Percentiles rank a stretch among this genome's conserved stretches.
Evolutionary conservation across 1,140 invertebrate species (phyloP).

Genomic region (Lucilia cuprina): DNA sequence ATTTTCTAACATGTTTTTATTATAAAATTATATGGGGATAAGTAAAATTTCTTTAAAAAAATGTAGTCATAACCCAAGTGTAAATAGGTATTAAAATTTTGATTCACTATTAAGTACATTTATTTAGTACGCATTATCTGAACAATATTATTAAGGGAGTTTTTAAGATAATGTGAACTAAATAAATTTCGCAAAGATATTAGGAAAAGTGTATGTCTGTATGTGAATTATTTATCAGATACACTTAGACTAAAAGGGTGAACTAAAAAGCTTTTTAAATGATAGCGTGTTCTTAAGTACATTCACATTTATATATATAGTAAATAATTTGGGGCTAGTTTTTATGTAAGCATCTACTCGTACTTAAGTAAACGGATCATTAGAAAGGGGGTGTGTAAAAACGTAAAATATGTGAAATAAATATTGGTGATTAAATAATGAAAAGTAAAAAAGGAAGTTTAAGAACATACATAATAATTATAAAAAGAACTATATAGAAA

Average conservation of each 20-base stretch:
- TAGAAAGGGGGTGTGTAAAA: neutral
- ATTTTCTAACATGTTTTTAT: no score
- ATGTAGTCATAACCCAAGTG: no score
- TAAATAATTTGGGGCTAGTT: neutral
- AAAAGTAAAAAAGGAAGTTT: neutral
- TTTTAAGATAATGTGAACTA: conserved; percentile 7
- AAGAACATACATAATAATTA: neutral
- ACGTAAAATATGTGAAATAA: neutral
- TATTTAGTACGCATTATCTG: conserved; percentile 1
- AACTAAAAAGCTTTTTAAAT: neutral
- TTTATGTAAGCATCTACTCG: neutral
- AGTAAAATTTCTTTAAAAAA: no score
- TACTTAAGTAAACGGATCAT: neutral
- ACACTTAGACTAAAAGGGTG: neutral
- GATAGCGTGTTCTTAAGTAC: neutral
- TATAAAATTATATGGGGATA: no score
- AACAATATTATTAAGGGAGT: neutral
- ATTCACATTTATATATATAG: neutral
- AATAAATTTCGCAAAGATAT: neutral
- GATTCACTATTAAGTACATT: neutral
- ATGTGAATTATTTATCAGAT: conserved; percentile 6
- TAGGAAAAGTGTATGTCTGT: conserved; percentile 1
- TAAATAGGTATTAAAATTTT: no score
- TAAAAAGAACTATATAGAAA: no score
- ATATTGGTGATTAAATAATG: neutral